Base-by-base conservation (phyloP, 2,888 invertebrate species). In the Stramonita haemastoma region DNA sequence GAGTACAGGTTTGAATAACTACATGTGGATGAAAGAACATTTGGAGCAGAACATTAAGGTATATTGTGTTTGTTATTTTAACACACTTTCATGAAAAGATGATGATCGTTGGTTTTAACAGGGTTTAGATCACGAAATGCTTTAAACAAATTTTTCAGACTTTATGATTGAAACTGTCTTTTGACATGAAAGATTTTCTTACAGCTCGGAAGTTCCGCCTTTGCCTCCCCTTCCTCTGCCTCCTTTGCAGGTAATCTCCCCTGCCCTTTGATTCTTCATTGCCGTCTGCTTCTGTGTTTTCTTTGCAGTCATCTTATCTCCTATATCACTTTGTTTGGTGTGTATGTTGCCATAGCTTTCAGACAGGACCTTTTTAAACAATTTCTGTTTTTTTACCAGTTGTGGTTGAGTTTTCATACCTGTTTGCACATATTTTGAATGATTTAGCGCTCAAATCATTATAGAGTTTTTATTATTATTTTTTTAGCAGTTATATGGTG, bases 171-270 rank as follows among this genome's bases (percentile, higher is more conserved):
- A 73, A 73, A 29, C 73, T 73, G 73, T 73, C n/a, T 46, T 19
- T 57, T 86, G 56, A 86, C 66, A 17, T 57, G 56, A 29, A 26
- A 34, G 66, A 66, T 89, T 86, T 89, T 29, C 86, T 89, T 90
- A 60, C 90, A 90, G 90, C 87, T 90, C 90, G 34, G 85, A 86
- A 26, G 88, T 90, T 81, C 90, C 90, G 88, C 86, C 88, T 73
- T 81, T 90, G 86, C 90, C 90, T 89, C 87, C 89, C 8, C 88
- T 90, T 73, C 84, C 79, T 60, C 84, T 79, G 36, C 86, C 89
- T 36, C 36, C 88, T 77, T 32, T 46, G 29, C 84, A 90, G 90
- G 90, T 90, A 90, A 86, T 88, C 60, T 73, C 46, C 81, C 81
- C 81, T 46, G 46, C 36, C 81, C 81, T 6, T 83, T 46, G 6